Conservation (phyloP, 2,888 invertebrate genomes). For the Agrotis segetum region DNA sequence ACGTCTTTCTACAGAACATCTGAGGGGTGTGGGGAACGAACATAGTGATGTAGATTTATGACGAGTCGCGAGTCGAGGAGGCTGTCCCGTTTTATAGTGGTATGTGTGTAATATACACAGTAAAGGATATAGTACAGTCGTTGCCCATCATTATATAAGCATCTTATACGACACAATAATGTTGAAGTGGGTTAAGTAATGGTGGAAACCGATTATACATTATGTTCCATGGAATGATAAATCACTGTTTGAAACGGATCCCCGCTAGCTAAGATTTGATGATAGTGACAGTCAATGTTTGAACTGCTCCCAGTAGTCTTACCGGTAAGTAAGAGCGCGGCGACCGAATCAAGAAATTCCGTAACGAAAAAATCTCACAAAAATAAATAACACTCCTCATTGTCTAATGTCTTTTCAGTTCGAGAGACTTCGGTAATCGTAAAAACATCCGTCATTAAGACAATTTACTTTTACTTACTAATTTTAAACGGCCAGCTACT, state of each 20-base stretch:
- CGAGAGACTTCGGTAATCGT: no score
- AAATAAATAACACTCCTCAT: no score
- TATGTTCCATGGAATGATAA: slow-evolving; percentile 60
- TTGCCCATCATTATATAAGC: slow-evolving; percentile 14
- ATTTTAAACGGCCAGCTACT: no score
- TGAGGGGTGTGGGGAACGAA: slow-evolving; percentile 53
- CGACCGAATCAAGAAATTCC: no score
- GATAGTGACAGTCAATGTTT: slow-evolving; percentile 6
- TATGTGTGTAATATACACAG: slow-evolving; percentile 18
- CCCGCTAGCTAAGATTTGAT: slow-evolving; percentile 21
- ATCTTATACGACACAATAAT: no score
- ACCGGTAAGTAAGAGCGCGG: no score
- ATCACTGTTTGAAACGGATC: slow-evolving; percentile 50
- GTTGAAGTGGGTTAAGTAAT: no score
- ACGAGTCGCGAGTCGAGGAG: slow-evolving; percentile 61
- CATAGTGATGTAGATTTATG: slow-evolving; percentile 72
- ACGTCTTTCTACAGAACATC: slow-evolving; percentile 55
- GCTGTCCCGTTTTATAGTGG: slow-evolving; percentile 64
- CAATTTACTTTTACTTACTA: no score
- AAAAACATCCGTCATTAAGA: no score
- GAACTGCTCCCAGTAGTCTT: no score
- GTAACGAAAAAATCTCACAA: no score
- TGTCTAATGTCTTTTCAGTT: no score
- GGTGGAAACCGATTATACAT: not conserved
- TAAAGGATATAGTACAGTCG: slow-evolving; percentile 47